A percentile compares a stretch with the other conserved stretches of the same genome.
Evolutionary conservation across 1,140 invertebrate species (phyloP).

Genomic region (Vanessa atalanta): DNA sequence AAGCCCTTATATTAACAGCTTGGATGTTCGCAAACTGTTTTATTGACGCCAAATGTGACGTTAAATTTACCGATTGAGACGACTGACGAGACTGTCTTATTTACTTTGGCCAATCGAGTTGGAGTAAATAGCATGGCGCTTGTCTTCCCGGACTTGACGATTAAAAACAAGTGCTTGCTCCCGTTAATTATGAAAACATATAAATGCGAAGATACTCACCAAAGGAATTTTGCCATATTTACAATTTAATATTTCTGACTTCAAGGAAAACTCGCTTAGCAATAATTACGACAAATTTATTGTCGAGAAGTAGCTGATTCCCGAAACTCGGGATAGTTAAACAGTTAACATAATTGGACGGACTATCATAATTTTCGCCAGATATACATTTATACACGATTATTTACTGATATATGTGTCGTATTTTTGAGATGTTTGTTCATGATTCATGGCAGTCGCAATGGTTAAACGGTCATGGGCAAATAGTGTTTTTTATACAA

Average conservation of each 20-base stretch:
- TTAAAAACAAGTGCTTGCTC: neutral
- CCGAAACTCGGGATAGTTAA: too few species aligned
- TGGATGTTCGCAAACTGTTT: neutral
- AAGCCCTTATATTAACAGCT: neutral
- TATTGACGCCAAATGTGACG: neutral
- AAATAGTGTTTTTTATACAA: slow-evolving; percentile 14
- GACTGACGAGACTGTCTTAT: neutral
- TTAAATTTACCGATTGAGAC: neutral
- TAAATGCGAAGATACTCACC: neutral
- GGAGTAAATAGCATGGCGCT: neutral
- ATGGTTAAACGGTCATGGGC: slow-evolving; percentile 19
- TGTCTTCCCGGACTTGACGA: neutral
- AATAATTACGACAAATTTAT: neutral
- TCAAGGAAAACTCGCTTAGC: slow-evolving; percentile 8
- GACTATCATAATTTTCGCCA: slow-evolving; percentile 24
- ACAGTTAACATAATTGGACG: neutral
- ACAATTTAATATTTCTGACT: neutral
- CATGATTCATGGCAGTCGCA: slow-evolving; percentile 29
- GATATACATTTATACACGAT: slow-evolving; percentile 22
- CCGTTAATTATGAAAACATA: neutral
- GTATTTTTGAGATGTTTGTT: slow-evolving; percentile 32
- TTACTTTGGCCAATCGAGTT: neutral
- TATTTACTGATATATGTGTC: slow-evolving; percentile 27
- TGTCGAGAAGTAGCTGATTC: too few species aligned
- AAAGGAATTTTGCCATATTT: neutral